A percentile compares a stretch with the other conserved stretches of the same genome.
Evolutionary conservation across 2,113 vertebrate species (phyloP).

Genomic region (Marmota flaviventris): DNA sequence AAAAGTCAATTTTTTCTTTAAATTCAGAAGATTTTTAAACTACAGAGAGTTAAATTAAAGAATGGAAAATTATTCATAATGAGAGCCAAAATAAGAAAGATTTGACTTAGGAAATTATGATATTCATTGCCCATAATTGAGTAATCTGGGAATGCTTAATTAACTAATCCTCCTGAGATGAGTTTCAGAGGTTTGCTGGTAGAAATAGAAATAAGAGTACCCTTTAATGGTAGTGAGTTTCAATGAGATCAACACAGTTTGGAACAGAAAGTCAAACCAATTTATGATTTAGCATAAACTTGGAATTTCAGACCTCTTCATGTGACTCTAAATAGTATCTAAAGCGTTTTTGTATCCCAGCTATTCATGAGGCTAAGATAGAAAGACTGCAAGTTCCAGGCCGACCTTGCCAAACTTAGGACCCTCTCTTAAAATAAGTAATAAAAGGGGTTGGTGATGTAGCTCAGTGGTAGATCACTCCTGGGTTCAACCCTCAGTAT

Average conservation of each 20-base stretch:
- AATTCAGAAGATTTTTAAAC: slow-evolving; percentile 50
- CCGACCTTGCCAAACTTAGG: too few species aligned
- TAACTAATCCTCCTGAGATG: not conserved
- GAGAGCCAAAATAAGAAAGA: slow-evolving; percentile 10
- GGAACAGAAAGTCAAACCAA: not conserved
- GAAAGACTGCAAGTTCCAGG: too few species aligned
- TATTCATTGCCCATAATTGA: not conserved
- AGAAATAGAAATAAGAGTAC: not conserved
- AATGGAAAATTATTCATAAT: not conserved
- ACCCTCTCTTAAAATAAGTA: too few species aligned
- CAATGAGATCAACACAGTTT: not conserved
- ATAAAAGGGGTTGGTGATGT: too few species aligned
- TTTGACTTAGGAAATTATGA: not conserved
- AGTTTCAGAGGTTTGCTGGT: not conserved
- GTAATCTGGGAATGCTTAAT: not conserved
- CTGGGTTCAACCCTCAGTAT: too few species aligned
- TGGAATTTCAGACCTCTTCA: slow-evolving; percentile 25
- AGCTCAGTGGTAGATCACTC: too few species aligned
- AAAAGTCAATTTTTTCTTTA: slow-evolving; percentile 35
- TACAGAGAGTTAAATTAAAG: not conserved
- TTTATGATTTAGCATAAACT: not conserved
- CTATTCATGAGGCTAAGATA: too few species aligned
- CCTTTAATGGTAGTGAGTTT: not conserved
- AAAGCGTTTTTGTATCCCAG: not conserved
- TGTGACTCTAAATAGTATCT: not conserved